Evolutionary conservation across 2,113 vertebrate species (phyloP), one percentile per base, ranked within the genome.

Genomic region (Chunga burmeisteri): DNA sequence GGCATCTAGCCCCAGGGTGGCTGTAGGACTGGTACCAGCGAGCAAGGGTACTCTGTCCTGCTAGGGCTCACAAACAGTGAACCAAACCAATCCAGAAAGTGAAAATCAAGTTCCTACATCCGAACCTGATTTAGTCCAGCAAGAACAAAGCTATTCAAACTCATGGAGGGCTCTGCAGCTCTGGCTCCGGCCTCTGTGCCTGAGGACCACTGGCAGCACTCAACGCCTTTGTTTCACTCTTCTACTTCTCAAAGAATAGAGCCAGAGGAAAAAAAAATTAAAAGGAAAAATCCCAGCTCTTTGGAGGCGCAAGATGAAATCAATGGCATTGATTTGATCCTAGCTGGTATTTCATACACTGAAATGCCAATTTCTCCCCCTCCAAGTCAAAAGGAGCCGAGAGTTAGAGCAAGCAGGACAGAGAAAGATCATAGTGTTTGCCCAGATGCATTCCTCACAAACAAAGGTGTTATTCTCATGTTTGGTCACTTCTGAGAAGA

Each of bases 161-260:
- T 68, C 73, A 49, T 0, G 4, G 52, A 92, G 36, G 47, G 56
- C 47, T 92, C 46, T 78, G 80, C 50, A 90, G 67, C 73, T 86
- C 88, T 95, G 77, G 55, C 93, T 85, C 78, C 77, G 72, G 61
- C 56, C 56, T 65, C 71, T 94, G 44, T 89, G 83, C 88, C 81
- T 75, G 83, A 94, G 83, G 81, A 97, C 46, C 73, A 85, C 88
- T 94, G 97, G 93, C 94, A 97, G 65, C 62, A 78, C 49, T 65
- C 86, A 61, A 4, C 0, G 56, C 11, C 65, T 95, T 92, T 96
- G 96, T 96, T 95, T 95, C 2, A 5, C n/a, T 84, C 72, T 86
- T 89, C 56, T 66, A 11, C 77, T 82, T 93, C 68, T 52, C 81
- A 93, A 87, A 95, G 85, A 95, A 94, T 68, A 86, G 68, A 93